Base-by-base conservation (phyloP, 2,113 vertebrate genomes). In the Lycocorax pyrrhopterus region DNA sequence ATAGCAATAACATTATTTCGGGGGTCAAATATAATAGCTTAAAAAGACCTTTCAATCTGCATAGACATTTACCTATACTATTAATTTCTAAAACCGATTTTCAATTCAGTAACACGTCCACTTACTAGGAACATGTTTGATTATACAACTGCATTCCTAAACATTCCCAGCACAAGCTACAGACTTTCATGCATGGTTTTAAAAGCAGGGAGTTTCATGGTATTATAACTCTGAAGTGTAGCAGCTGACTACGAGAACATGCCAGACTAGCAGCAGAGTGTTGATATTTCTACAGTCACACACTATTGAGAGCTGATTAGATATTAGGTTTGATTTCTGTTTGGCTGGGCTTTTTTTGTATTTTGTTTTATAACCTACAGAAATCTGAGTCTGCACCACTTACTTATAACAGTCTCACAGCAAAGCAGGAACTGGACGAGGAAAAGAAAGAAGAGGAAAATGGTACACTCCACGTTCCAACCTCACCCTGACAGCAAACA, bases 321-420 rank as follows among this genome's bases (percentile, higher is more conserved):
- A 68, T 55, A 68, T 25, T 12, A 39, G 12, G 20, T 47, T 81
- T 75, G 17, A 71, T 67, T 84, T 90, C 32, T 69, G 4, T 52
- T 41, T 64, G 43, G 10, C 41, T 33, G 29, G 0, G 0, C 0
- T 19, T 20, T 55, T 62, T 41, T 41, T 17, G 4, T 19, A 12
- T 46, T 84, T 51, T 49, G 4, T 37, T 82, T 90, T 44, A 69
- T 37, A 62, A 53, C 6, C 9, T 26, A 37, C 5, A 43, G 29
- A 91, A 84, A 72, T 62, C 27, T 16, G 39, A 83, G 8, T n/a
- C 35, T 35, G 13, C 5, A n/a, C 12, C 17, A 21, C 0, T 4
- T 33, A 63, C 32, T 63, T 12, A 4, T 80, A 46, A 55, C 6
- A 49, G 4, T 27, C 41, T 62, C 27, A 49, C 12, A 56, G 17